These are phyloP conservation scores for Bombus turneri DNA, from an alignment of 1,140 invertebrate species.

Conservation along the genomic window DNA sequence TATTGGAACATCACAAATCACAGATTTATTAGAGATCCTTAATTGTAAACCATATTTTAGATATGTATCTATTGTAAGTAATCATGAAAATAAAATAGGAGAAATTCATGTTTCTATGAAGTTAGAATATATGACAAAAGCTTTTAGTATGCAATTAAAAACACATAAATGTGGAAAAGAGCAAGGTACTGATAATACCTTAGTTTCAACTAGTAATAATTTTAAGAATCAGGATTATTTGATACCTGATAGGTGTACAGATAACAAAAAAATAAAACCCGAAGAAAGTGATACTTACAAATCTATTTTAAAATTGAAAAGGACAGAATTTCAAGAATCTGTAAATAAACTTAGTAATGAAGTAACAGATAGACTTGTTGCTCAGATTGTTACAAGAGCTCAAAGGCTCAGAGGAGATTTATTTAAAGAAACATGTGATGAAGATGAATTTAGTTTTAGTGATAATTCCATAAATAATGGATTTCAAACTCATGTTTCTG, in stretches of 20 bases:
- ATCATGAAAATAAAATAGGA: conserved; percentile 69
- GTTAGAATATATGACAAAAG: conserved; percentile 56
- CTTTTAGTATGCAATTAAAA: conserved; percentile 47
- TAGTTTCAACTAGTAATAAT: conserved; percentile 1
- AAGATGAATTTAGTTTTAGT: conserved; percentile 60
- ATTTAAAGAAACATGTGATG: conserved; percentile 68
- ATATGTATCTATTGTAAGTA: conserved; percentile 73
- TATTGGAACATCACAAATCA: conserved; percentile 71
- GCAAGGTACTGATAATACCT: conserved; percentile 34
- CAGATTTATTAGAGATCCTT: conserved; percentile 72
- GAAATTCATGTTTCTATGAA: conserved; percentile 74
- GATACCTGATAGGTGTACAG: not conserved
- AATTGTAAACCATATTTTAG: conserved; percentile 66
- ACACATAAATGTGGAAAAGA: conserved; percentile 37
- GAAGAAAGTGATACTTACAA: conserved; percentile 46
- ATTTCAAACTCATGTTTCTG: conserved; percentile 30
- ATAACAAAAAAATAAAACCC: not conserved
- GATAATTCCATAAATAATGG: conserved; percentile 61
- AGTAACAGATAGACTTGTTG: conserved; percentile 73
- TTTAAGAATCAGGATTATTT: conserved; percentile 19
- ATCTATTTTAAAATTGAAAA: conserved; percentile 71
- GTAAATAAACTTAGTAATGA: conserved; percentile 60
- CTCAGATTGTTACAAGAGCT: conserved; percentile 73
- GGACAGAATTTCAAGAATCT: conserved; percentile 49
- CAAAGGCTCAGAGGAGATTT: conserved; percentile 73